Percentiles rank a stretch among this genome's conserved stretches.
These are phyloP conservation scores for Metacarcinus magister DNA, from an alignment of 2,888 invertebrate species.

Conservation along the genomic window DNA sequence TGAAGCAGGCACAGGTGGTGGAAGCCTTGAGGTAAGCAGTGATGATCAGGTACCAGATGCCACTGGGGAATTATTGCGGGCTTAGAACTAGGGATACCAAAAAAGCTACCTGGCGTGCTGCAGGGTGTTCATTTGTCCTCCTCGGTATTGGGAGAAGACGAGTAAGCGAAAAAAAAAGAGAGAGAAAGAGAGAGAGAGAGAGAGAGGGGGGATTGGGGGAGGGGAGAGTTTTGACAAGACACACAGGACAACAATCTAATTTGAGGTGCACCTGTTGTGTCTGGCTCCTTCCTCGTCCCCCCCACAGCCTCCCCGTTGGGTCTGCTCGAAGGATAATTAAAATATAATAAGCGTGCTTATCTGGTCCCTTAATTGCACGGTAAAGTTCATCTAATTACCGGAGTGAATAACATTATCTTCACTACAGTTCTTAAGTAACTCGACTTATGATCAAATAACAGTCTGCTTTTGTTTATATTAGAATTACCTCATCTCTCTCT, in stretches of 20 bases:
- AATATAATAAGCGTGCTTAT: background rate
- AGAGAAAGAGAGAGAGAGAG: background rate
- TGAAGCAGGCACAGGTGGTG: background rate
- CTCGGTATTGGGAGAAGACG: background rate
- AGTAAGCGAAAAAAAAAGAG: background rate
- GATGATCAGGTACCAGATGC: slow-evolving; percentile 27
- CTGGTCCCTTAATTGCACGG: slow-evolving; percentile 18
- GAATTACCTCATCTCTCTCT: background rate
- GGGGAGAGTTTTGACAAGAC: too few relatives aligned
- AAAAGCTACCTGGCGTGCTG: background rate
- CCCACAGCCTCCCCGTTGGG: background rate
- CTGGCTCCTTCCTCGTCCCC: background rate
- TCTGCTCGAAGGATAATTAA: background rate
- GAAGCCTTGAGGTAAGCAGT: background rate
- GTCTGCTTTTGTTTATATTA: background rate
- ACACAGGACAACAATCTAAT: background rate
- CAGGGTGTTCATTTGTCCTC: background rate
- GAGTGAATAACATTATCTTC: background rate
- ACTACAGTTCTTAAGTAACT: background rate
- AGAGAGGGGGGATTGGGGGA: too few relatives aligned
- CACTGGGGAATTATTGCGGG: background rate
- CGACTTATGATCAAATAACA: background rate
- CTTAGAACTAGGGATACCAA: background rate
- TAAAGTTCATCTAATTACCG: background rate
- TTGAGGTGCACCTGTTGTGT: background rate